Evolutionary conservation across 2,113 vertebrate species (phyloP), one percentile per base, ranked within the genome.

Genomic region (Micronycteris hirsuta): DNA sequence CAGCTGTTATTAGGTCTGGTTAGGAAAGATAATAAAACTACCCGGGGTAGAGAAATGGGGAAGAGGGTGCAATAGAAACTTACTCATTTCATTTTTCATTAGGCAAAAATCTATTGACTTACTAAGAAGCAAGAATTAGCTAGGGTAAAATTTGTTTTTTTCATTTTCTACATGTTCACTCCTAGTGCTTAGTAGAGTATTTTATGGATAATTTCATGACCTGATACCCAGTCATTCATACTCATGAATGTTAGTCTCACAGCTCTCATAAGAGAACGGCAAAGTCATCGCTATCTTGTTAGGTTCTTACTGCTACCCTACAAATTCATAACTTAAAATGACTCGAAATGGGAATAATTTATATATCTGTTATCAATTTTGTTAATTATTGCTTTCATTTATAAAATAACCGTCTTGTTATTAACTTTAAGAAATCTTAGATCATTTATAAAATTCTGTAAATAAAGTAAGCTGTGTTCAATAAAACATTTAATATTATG

Each of bases 281-380:
- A 47, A 83, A 71, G 61, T 38, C 70, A 43, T 12, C 31, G 17
- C 65, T 52, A 91, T 38, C 36, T 56, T 65, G 5, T 52, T 45
- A 49, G 13, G 7, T 67, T 73, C 56, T 81, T 86, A 22, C 22
- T 73, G 36, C 22, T 5, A 7, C 38, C n/a, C 2, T 38, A 41
- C 73, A 36, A 86, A 28, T 14, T 7, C 7, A 1, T 11, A 20
- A 4, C 5, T 47, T 80, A 63, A 78, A n/a, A n/a, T 41, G 8
- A 41, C 56, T 76, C 36, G n/a, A 11, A 58, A 61, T 45, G 33
- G 15, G 6, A 92, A 45, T 26, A 43, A 61, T 52, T 71, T 45
- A 2, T 16, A 52, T 58, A 83, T 58, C 87, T 67, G 16, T 52
- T n/a, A 81, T 65, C 22, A 85, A 47, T 63, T 93, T 89, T 89